Evolutionary conservation across 2,113 vertebrate genomes (phyloP), one percentile per base, ranked within the genome.

Genomic region (Circaetus cinerascens): DNA sequence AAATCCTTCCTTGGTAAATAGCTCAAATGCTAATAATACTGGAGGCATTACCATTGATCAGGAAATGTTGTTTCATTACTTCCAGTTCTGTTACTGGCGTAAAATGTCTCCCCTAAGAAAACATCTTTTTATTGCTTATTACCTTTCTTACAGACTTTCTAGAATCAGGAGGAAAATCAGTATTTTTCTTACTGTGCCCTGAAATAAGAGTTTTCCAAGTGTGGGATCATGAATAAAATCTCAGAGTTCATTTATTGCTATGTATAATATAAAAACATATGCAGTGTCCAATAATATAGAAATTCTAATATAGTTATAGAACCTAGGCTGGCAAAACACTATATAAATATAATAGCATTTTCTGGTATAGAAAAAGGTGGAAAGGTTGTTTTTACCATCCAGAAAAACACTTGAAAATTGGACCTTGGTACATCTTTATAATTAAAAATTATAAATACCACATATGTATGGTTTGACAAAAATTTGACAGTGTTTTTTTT

Each of bases 131-230:
- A 67, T 83, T 97, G 75, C 34, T 59, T 74, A 63, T 92, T 95
- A 43, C 30, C 56, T 95, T 79, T 53, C 75, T 87, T 66, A 77
- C 66, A 88, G 36, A 48, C 67, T 93, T 94, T 83, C 88, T 67
- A 81, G 88, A 94, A 94, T 92, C 76, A 91, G 51, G 95, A 92
- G 26, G 95, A 94, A 94, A 93, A 96, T 93, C 69, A 93, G 13
- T 93, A 29, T 34, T 88, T 97, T 66, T 85, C 71, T 36, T 92
- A 63, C 22, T 63, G 38, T 84, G 71, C 27, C n/a, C 60, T 89
- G 74, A 95, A 95, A 90, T 41, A 90, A 71, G 21, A 38, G 2
- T 57, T 90, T 85, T 60, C 8, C 34, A 71, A 63, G 50, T n/a
- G 25, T 62, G 23, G 50, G 6, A 62, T 43, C 53, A 26, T 38